These are phyloP conservation scores for Numenius phaeopus DNA, from an alignment of 2,797 vertebrate species.

Conservation along the genomic window DNA sequence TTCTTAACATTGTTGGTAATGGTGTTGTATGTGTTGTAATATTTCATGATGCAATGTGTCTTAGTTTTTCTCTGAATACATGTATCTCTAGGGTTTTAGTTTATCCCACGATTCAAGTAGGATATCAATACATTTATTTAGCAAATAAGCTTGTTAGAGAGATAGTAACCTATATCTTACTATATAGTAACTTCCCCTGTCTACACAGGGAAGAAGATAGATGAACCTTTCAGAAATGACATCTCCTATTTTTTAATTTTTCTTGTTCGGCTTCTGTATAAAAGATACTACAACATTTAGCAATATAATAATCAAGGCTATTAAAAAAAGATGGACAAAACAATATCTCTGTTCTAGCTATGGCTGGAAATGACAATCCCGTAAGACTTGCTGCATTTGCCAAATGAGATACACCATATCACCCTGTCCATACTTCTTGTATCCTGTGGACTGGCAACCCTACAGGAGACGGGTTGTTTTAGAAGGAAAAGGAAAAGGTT, in stretches of 20 bases:
- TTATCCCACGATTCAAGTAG: not conserved
- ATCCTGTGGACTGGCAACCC: not conserved
- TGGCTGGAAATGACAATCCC: not conserved
- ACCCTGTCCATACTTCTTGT: not conserved
- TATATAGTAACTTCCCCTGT: not conserved
- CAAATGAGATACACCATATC: not conserved
- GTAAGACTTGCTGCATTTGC: not conserved
- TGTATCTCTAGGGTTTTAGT: not conserved
- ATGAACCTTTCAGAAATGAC: not conserved
- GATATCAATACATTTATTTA: not conserved
- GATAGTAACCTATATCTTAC: not conserved
- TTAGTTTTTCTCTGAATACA: not conserved
- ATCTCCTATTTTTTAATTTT: not conserved
- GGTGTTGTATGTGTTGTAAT: not conserved
- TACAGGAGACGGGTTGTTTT: not conserved
- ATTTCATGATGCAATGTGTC: not conserved
- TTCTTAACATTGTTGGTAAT: slow-evolving; percentile 11
- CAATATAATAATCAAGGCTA: not conserved
- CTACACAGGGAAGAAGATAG: not conserved
- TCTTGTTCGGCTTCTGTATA: not conserved
- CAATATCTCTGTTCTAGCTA: not conserved
- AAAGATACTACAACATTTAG: not conserved
- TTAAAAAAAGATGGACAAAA: not conserved
- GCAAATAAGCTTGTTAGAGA: not conserved
- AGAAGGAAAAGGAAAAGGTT: not conserved